Percentiles rank a stretch among this genome's conserved stretches.
Conservation (phyloP, 2,888 invertebrate genomes). For the Orchesellides sinensis region DNA sequence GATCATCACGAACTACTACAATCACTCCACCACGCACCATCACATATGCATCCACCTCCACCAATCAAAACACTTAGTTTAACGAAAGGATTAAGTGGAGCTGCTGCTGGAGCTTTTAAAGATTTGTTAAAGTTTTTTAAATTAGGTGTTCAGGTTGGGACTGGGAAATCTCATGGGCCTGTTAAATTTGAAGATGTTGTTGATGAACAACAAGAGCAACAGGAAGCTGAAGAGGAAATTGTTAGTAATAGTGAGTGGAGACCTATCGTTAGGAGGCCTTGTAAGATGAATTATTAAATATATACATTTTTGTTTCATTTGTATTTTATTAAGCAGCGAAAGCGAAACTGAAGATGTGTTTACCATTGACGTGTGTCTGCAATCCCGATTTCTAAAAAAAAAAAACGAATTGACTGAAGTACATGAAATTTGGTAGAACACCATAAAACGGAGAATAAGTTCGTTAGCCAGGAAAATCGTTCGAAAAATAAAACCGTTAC, state of each 20-base stretch:
- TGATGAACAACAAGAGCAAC: conserved; percentile 12
- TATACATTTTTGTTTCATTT: too few species aligned
- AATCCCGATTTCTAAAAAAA: too few species aligned
- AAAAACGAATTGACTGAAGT: too few species aligned
- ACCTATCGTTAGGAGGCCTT: conserved; percentile 36
- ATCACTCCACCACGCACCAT: background rate
- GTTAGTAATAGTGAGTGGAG: conserved; percentile 32
- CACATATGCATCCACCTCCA: conserved; percentile 49
- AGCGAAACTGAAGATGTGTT: too few species aligned
- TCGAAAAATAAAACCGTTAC: too few species aligned
- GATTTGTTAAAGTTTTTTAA: conserved; percentile 71
- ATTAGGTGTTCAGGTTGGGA: conserved; percentile 61
- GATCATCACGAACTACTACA: background rate
- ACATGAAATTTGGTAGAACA: too few species aligned
- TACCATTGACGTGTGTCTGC: too few species aligned
- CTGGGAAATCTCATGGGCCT: conserved; percentile 29
- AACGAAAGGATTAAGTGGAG: conserved; percentile 28
- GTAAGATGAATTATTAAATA: conserved; percentile 15
- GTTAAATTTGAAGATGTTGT: conserved; percentile 30
- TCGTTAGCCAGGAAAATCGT: too few species aligned
- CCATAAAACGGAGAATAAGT: too few species aligned
- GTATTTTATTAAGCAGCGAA: too few species aligned
- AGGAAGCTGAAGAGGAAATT: background rate
- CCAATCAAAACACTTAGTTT: background rate
- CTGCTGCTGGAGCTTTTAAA: conserved; percentile 63